phyloP scores from a whole-genome alignment of 92 coral and sea anemone species.

The Zoanthus sociatus region DNA sequence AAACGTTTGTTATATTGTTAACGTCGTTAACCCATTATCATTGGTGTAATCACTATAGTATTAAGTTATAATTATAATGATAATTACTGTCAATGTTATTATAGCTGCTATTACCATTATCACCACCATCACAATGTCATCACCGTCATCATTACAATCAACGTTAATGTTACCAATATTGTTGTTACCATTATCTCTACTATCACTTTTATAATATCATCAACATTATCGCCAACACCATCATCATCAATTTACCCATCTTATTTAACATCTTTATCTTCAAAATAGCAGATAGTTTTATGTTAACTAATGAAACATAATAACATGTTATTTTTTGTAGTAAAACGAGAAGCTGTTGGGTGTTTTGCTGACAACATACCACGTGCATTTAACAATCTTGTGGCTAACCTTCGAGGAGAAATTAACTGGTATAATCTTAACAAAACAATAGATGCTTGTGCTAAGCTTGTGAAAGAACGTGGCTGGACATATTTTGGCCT shows the following conservation, averaged over 20 bases:
- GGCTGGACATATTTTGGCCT: constrained; percentile 72
- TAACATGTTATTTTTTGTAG: background rate
- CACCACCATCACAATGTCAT: background rate
- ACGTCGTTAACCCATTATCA: background rate
- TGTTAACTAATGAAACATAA: too few relatives aligned
- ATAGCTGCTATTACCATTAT: background rate
- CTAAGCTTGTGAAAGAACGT: constrained; percentile 56
- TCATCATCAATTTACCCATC: background rate
- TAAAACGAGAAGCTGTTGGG: constrained; percentile 50
- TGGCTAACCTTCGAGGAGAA: constrained; percentile 66
- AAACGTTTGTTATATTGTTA: background rate
- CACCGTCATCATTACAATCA: background rate
- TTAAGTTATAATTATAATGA: too few relatives aligned
- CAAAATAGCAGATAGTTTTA: background rate
- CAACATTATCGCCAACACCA: background rate
- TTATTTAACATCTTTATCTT: background rate
- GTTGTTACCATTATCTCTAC: background rate
- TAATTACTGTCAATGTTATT: background rate
- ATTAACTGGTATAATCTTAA: constrained; percentile 75
- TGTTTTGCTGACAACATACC: constrained; percentile 70
- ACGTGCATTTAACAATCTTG: constrained; percentile 63
- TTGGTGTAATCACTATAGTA: background rate
- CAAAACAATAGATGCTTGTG: constrained; percentile 68
- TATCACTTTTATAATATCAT: background rate
- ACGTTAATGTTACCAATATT: background rate